Conservation (phyloP, 1,140 invertebrate species). For the Bicyclus anynana region DNA sequence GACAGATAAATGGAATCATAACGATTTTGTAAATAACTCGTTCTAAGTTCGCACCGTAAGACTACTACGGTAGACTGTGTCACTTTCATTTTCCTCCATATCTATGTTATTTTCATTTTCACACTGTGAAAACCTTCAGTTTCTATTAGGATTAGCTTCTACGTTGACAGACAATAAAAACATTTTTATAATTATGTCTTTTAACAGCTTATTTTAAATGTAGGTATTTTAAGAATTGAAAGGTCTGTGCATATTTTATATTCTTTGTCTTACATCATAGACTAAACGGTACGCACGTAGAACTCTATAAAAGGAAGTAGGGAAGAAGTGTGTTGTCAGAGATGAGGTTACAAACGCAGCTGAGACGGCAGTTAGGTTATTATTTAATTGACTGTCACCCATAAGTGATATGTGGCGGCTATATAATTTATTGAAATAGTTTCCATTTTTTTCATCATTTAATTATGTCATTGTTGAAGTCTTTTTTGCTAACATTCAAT, state of each 20-base stretch:
- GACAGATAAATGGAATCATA: constrained; percentile 49
- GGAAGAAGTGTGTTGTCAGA: constrained; percentile 52
- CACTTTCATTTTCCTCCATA: too few species aligned
- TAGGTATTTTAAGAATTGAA: background rate
- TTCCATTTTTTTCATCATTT: constrained; percentile 1
- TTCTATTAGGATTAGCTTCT: too few species aligned
- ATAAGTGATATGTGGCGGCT: constrained; percentile 66
- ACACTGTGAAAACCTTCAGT: too few species aligned
- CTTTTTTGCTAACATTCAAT: constrained; percentile 9
- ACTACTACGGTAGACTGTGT: too few species aligned
- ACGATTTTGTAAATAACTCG: constrained; percentile 49
- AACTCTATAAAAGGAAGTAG: constrained; percentile 35
- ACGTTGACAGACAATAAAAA: too few species aligned
- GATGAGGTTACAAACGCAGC: background rate
- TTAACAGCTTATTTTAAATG: too few species aligned
- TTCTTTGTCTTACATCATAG: background rate
- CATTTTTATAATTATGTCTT: too few species aligned
- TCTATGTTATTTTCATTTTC: too few species aligned
- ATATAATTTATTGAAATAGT: constrained; percentile 18
- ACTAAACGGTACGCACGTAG: background rate
- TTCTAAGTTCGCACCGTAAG: constrained; percentile 12
- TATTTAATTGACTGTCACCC: constrained; percentile 64
- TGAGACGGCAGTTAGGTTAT: constrained; percentile 35
- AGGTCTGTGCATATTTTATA: background rate
- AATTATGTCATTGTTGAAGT: constrained; percentile 12